These are phyloP conservation scores for Meloidogyne hapla DNA, from an alignment of 1,140 invertebrate species.

Conservation along the genomic window DNA sequence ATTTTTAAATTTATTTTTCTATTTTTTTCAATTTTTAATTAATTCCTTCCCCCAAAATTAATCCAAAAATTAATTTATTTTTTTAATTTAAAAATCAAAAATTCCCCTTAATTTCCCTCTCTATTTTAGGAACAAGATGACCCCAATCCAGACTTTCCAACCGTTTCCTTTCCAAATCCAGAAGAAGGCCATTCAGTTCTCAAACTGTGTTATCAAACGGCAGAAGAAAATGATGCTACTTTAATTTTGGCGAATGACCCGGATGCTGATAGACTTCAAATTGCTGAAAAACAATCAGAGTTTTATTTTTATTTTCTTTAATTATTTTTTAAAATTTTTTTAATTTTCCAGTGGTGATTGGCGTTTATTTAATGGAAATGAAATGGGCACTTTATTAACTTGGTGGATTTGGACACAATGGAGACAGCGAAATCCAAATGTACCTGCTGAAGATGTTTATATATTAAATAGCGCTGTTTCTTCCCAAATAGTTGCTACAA, in stretches of 20 bases:
- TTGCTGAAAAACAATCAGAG: conserved; percentile 73
- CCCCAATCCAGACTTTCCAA: conserved; percentile 93
- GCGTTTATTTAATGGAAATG: conserved; percentile 92
- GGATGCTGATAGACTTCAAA: conserved; percentile 91
- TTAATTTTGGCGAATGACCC: conserved; percentile 96
- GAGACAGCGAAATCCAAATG: conserved; percentile 55
- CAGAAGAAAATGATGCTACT: conserved; percentile 72
- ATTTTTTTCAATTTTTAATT: too few relatives aligned
- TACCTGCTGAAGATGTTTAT: conserved; percentile 64
- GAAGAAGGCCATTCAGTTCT: conserved; percentile 90
- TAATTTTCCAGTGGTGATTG: conserved; percentile 72
- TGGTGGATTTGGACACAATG: conserved; percentile 82
- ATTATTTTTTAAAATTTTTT: conserved; percentile 30
- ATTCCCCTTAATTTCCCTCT: not conserved
- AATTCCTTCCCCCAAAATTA: too few relatives aligned
- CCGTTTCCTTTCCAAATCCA: conserved; percentile 94
- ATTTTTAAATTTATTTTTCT: too few relatives aligned
- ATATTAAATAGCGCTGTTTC: conserved; percentile 93
- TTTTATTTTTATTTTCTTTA: conserved; percentile 24
- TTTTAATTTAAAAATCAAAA: not conserved
- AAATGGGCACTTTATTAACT: conserved; percentile 87
- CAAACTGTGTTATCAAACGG: conserved; percentile 79
- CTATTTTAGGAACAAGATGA: conserved; percentile 67
- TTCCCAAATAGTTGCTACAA: conserved; percentile 86
- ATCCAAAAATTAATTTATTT: too few relatives aligned